Percentiles rank a stretch among this genome's conserved stretches.
These are phyloP conservation scores for Leptinotarsa defecta DNA, from an alignment of 1,140 invertebrate genomes.

Conservation along the genomic window DNA sequence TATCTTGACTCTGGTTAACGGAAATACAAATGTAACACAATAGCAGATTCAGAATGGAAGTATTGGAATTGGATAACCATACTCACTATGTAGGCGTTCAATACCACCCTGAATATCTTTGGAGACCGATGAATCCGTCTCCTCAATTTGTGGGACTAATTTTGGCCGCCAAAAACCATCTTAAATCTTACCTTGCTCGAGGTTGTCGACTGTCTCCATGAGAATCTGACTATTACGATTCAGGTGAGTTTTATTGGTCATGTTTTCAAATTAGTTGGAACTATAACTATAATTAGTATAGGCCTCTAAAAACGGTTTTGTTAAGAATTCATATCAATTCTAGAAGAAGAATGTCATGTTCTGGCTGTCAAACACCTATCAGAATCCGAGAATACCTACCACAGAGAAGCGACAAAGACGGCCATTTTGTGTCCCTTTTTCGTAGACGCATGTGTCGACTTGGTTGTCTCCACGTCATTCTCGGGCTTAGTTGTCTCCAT, in stretches of 20 bases:
- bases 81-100: conserved; percentile 86
- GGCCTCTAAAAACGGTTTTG: background rate
- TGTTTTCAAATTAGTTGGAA: background rate
- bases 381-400: too few species aligned
- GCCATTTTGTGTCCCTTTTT: too few species aligned
- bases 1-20: too few species aligned
- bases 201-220: conserved; percentile 61
- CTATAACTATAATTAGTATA: background rate
- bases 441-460: too few species aligned
- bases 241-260: conserved; percentile 34
- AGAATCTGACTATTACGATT: conserved; percentile 49
- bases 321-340: background rate
- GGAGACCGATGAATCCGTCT: conserved; percentile 89
- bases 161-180: conserved; percentile 79
- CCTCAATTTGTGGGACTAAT: conserved; percentile 95
- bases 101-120: conserved; percentile 97
- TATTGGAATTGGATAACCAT: conserved; percentile 74
- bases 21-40: too few species aligned
- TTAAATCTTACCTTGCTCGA: conserved; percentile 71
- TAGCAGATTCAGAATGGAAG: conserved; percentile 76
- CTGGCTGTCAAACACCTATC: too few species aligned
- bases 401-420: too few species aligned
- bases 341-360: conserved; percentile 35
- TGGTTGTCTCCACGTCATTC: too few species aligned
- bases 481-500: too few species aligned